Evolutionary conservation across 2,113 vertebrate species (phyloP), one percentile per base, ranked within the genome.

Genomic region (Fulica atra): DNA sequence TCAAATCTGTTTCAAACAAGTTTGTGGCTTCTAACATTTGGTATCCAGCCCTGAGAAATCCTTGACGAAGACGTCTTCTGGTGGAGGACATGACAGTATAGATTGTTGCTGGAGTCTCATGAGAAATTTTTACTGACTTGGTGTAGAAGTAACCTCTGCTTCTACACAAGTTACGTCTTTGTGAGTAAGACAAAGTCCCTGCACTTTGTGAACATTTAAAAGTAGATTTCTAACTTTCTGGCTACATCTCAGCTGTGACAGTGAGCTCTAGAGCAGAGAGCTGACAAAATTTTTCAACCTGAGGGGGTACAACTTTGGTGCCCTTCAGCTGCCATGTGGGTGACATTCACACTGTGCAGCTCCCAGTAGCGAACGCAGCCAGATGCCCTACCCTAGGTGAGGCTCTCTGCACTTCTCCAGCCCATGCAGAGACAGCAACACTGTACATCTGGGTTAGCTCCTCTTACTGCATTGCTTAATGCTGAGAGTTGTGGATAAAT

Each of bases 281-380:
- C 17, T 40, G 48, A 65, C 40, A 74, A 10, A 9, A 13, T 28
- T 19, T 92, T 85, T 66, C 71, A 82, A 44, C 15, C 8, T 20
- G 10, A 46, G 44, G 44, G 26, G 19, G 15, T 63, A 60, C 29
- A 53, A 20, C 16, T 4, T 60, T 1, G 0, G 56, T 46, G 18
- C 48, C 13, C 28, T 86, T 57, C 46, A 38, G 33, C 46, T 48
- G 20, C 54, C 1, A 0, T 0, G 0, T 63, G 42, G 29, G 17
- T 63, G 50, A 35, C 6, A 11, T 66, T 86, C 31, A 16, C 71
- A 73, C 21, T 11, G 7, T 1, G 2, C 44, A 48, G 36, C 56
- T 74, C n/a, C 71, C 48, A 44, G 38, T 44, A 78, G 35, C 35
- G 56, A 38, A 29, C 35, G 29, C 12, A 29, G 28, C 33, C 70